phyloP scores from a whole-genome alignment of 2,797 vertebrate genomes.

The Brachymystax lenok region DNA sequence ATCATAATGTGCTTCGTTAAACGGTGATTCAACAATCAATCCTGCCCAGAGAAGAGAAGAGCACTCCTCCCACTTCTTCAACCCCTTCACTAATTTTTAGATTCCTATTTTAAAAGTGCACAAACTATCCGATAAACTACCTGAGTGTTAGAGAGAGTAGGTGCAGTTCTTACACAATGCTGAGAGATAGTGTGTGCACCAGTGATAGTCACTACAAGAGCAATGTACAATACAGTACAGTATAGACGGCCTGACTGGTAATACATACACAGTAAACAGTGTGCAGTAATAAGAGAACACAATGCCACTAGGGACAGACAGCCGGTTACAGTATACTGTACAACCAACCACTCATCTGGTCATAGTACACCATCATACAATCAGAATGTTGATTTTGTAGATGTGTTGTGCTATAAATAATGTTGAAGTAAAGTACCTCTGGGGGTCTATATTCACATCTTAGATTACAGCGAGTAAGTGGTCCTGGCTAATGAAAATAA shows the following conservation, averaged over 20 bases:
- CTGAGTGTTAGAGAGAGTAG: slow-evolving; percentile 71
- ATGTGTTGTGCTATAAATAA: slow-evolving; percentile 31
- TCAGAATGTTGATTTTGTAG: not conserved
- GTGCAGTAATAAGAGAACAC: slow-evolving; percentile 2
- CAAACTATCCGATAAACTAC: slow-evolving; percentile 48
- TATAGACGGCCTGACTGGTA: too few species aligned
- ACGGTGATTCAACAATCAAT: slow-evolving; percentile 33
- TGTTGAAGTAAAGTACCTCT: slow-evolving; percentile 37
- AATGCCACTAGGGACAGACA: not conserved
- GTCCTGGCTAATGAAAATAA: slow-evolving; percentile 24
- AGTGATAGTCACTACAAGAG: slow-evolving; percentile 2
- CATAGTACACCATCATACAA: not conserved
- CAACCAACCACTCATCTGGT: not conserved
- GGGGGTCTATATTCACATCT: slow-evolving; percentile 45
- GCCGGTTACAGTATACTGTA: not conserved
- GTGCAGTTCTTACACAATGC: slow-evolving; percentile 56
- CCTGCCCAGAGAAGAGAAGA: slow-evolving; percentile 33
- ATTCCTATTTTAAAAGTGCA: slow-evolving; percentile 73
- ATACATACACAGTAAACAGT: not conserved
- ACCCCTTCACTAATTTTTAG: slow-evolving; percentile 24
- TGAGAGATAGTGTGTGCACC: slow-evolving; percentile 13
- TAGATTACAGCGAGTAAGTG: slow-evolving; percentile 23
- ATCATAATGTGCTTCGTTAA: slow-evolving; percentile 38
- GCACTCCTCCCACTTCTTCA: slow-evolving; percentile 20
- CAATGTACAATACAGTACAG: not conserved